Evolutionary conservation across 53 echinoderm and acorn worm species (phyloP).

Genomic region (Mesocentrotus franciscanus): DNA sequence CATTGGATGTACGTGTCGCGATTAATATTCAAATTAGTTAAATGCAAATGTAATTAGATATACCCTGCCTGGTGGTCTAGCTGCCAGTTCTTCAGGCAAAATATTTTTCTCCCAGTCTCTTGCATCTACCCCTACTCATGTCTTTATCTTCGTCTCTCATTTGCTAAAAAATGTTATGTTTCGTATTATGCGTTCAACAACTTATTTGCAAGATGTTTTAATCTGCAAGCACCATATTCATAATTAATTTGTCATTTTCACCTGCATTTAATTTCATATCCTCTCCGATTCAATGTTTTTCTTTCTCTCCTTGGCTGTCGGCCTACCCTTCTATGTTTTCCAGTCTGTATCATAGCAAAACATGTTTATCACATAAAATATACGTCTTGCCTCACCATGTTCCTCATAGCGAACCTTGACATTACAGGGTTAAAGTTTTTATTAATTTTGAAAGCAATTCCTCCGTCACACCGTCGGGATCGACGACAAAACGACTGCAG

Average conservation of each 20-base stretch:
- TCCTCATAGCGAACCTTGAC: background rate
- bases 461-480: too few relatives aligned
- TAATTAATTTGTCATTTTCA: background rate
- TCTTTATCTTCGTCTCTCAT: background rate
- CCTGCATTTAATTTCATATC: background rate
- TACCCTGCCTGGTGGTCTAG: background rate
- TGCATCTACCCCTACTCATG: background rate
- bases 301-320: background rate
- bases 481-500: too few relatives aligned
- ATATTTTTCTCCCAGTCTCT: background rate
- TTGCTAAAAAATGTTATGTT: background rate
- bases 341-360: background rate
- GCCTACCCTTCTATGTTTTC: background rate
- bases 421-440: background rate
- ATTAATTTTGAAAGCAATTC: background rate
- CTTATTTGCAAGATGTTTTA: too few relatives aligned
- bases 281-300: background rate
- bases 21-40: background rate
- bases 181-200: too few relatives aligned
- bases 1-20: background rate
- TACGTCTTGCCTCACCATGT: background rate
- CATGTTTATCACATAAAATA: background rate
- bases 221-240: too few relatives aligned
- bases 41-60: slow-evolving; percentile 1
- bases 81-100: background rate